Evolutionary conservation across 2,797 vertebrate species (phyloP).

Genomic region (Xiphorhynchus erythropygius): DNA sequence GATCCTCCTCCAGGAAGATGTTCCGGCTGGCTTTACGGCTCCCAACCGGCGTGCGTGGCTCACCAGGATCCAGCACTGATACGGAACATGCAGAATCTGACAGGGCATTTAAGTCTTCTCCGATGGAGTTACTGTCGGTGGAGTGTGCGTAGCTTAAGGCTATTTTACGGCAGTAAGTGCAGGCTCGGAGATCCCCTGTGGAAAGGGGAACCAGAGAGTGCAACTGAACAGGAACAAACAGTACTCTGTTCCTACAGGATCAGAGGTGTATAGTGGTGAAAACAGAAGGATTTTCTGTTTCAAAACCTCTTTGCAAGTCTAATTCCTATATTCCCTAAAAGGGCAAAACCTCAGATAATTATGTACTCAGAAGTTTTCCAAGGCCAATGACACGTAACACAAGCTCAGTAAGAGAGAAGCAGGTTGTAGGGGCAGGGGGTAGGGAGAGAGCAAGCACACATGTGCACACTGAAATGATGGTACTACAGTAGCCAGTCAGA

Average conservation of each 20-base stretch:
- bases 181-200: conserved; percentile 93
- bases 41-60: conserved; percentile 92
- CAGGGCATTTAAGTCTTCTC: conserved; percentile 90
- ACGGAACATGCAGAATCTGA: conserved; percentile 90
- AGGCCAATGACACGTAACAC: not conserved
- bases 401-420: not conserved
- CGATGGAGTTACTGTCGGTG: conserved; percentile 90
- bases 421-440: not conserved
- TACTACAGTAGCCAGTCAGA: not conserved
- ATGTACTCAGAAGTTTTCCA: not conserved
- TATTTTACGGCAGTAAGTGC: conserved; percentile 96
- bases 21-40: conserved; percentile 95
- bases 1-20: conserved; percentile 96
- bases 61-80: conserved; percentile 87
- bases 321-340: conserved; percentile 3
- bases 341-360: not conserved
- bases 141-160: conserved; percentile 95
- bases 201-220: conserved; percentile 12
- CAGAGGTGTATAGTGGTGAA: not conserved
- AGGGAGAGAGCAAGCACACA: not conserved
- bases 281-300: conserved; percentile 38
- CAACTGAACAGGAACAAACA: not conserved
- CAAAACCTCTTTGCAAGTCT: conserved; percentile 24
- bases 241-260: conserved; percentile 19
- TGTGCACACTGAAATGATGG: not conserved